A percentile compares a stretch with the other conserved stretches of the same genome.
Evolutionary conservation across 2,113 vertebrate genomes (phyloP).

Genomic region (Pyrgilauda ruficollis): DNA sequence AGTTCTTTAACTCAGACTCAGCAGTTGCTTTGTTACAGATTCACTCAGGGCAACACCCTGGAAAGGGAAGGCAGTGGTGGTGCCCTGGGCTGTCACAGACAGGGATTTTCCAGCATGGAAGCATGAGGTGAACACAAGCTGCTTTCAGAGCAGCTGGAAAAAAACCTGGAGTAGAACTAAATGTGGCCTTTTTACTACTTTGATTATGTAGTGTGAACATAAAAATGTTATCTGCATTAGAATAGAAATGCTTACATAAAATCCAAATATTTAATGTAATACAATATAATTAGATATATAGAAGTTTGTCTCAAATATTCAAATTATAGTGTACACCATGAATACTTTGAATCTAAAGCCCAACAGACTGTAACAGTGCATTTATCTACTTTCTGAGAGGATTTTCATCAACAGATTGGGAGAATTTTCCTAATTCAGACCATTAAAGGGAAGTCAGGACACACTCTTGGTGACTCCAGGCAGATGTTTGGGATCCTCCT

Average conservation of each 20-base stretch:
- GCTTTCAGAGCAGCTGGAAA: not conserved
- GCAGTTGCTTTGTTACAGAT: not conserved
- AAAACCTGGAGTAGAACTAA: not conserved
- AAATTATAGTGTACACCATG: rapidly evolving
- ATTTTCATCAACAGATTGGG: not conserved
- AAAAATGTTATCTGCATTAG: not conserved
- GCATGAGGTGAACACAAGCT: not conserved
- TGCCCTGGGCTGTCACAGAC: not conserved
- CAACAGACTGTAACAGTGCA: not conserved
- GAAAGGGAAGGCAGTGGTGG: not conserved
- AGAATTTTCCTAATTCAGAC: not conserved
- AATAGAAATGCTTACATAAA: not conserved
- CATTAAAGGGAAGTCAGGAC: too few species aligned
- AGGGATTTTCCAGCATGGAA: not conserved
- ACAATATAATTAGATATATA: not conserved
- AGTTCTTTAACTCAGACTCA: not conserved
- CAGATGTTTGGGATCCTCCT: not conserved
- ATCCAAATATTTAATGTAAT: not conserved
- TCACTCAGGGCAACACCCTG: not conserved
- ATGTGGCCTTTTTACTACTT: not conserved
- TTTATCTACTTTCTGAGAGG: not conserved
- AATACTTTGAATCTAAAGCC: not conserved
- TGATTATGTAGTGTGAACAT: not conserved
- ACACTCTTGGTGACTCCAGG: not conserved
- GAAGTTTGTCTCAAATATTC: not conserved